Base-by-base conservation (phyloP, 2,888 invertebrate genomes). In the Labia minor region DNA sequence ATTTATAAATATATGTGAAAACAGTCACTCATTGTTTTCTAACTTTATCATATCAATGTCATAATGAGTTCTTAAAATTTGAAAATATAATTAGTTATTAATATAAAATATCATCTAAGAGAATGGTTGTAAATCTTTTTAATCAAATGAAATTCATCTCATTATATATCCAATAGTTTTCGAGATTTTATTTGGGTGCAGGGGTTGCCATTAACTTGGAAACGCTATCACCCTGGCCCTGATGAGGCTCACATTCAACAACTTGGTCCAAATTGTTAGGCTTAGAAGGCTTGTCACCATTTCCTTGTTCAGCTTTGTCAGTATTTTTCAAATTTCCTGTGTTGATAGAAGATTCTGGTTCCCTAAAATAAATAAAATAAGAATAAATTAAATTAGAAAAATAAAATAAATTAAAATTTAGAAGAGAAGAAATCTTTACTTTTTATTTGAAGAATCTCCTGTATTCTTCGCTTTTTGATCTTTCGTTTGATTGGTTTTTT, bases 121-220 rank as follows among this genome's bases (percentile, higher is more conserved):
- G 14, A 49, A 49, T 49, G 49, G 49, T 49, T 49, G 49, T 8
- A 49, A 49, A 49, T 49, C 49, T 49, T 49, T 49, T 49, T 49
- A 49, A 49, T 49, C 3, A n/a, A 14, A 16, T 49, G 49, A 49
- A 49, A 26, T 26, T n/a, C n/a, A n/a, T n/a, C n/a, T n/a, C n/a
- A n/a, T n/a, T n/a, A n/a, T n/a, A n/a, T n/a, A n/a, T 33, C 33
- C 33, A 14, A 49, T 11, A 14, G 49, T n/a, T 8, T 49, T 3
- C n/a, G 2, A 49, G 49, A 49, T 4, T 49, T 49, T 49, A 49
- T 49, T 49, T 16, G 49, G n/a, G n/a, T 49, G 49, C n/a, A 8
- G 49, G 49, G 2, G 49, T 49, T n/a, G 49, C 6, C 49, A 49
- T 4, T 14, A 49, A 49, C 14, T 4, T 49, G n/a, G 49, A 49